These are phyloP conservation scores for Myotis myotis DNA, from an alignment of 2,797 vertebrate species.

Conservation along the genomic window DNA sequence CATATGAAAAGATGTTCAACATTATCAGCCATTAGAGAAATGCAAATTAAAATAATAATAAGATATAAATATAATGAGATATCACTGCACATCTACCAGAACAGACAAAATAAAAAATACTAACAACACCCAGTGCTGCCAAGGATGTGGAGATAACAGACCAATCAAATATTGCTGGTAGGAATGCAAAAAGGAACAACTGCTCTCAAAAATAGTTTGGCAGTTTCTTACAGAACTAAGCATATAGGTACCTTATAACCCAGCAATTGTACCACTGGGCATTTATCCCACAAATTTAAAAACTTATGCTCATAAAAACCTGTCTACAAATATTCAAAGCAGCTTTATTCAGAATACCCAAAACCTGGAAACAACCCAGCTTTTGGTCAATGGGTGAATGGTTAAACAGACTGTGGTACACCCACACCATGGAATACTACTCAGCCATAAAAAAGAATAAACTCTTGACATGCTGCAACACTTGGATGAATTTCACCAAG, in stretches of 20 bases:
- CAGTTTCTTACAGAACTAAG: constrained; percentile 17
- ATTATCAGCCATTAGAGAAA: background rate
- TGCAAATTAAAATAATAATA: constrained; percentile 14
- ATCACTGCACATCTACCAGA: background rate
- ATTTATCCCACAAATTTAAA: constrained; percentile 42
- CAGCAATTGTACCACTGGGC: background rate
- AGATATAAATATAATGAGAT: background rate
- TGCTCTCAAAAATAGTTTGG: background rate
- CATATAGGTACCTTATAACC: background rate
- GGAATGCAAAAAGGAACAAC: background rate
- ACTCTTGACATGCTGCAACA: background rate
- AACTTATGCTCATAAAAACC: background rate
- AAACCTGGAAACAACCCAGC: background rate
- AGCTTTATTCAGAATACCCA: background rate
- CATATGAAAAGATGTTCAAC: background rate
- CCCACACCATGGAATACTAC: background rate
- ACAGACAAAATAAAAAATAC: background rate
- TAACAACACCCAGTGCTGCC: background rate
- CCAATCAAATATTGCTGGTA: background rate
- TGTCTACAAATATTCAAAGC: background rate
- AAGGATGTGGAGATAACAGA: background rate
- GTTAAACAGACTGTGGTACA: background rate
- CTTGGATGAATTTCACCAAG: background rate
- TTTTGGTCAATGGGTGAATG: background rate
- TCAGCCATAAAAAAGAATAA: background rate